A percentile compares a stretch with the other conserved stretches of the same genome.
These are phyloP conservation scores for Eurystomus glaucurus DNA, from an alignment of 2,797 vertebrate species.

Conservation along the genomic window DNA sequence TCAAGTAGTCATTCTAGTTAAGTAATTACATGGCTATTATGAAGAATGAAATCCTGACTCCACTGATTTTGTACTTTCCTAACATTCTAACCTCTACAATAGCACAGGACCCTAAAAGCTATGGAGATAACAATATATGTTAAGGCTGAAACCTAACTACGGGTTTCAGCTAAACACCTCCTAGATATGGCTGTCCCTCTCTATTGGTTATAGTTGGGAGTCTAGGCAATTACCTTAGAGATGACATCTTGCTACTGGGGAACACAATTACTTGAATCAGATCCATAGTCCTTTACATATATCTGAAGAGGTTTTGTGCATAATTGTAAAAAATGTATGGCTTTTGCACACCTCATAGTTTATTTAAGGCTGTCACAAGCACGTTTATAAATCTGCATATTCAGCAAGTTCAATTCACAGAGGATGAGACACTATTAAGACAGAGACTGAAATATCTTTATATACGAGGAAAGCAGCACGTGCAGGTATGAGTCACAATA, in stretches of 20 bases:
- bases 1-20: neutral
- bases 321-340: neutral
- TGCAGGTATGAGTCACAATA: constrained; percentile 13
- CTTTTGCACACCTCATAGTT: neutral
- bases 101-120: neutral
- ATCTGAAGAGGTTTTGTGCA: neutral
- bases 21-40: neutral
- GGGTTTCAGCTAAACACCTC: neutral
- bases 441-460: neutral
- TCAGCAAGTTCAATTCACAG: neutral
- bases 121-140: neutral
- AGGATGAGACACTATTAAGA: neutral
- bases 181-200: neutral
- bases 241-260: neutral
- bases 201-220: neutral
- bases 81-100: neutral
- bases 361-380: neutral
- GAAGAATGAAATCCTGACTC: neutral
- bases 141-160: neutral
- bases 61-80: neutral
- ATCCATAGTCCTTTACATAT: neutral
- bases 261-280: neutral
- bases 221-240: neutral
- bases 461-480: neutral
- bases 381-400: neutral